phyloP scores from a whole-genome alignment of 2,888 invertebrate species.

The Tinea pellionella region DNA sequence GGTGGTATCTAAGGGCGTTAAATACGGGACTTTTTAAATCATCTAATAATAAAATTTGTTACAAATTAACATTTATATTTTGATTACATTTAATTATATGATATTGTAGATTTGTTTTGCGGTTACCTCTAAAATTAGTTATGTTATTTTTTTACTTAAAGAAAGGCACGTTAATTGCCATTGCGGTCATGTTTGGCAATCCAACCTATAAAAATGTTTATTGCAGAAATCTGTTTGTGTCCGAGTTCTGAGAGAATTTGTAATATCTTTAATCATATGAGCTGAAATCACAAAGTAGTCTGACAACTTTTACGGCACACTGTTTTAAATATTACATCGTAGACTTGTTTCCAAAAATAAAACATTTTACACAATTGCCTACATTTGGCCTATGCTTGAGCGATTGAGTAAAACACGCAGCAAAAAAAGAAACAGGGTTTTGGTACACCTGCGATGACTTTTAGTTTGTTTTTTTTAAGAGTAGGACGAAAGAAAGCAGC shows the following conservation, averaged over 20 bases:
- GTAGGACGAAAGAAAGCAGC: no score
- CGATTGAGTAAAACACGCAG: not conserved
- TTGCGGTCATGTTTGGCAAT: slow-evolving; percentile 8
- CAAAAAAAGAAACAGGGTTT: no score
- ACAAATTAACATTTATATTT: no score
- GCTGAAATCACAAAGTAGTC: not conserved
- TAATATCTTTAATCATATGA: not conserved
- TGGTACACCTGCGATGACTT: not conserved
- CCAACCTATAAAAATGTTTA: slow-evolving; percentile 5
- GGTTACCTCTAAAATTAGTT: not conserved
- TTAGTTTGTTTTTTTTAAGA: no score
- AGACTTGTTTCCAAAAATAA: not conserved
- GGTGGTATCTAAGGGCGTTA: no score
- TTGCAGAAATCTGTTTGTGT: slow-evolving; percentile 6
- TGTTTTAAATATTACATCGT: not conserved
- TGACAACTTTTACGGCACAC: not conserved
- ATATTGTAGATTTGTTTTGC: not conserved
- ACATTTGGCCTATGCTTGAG: not conserved
- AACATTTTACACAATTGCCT: not conserved
- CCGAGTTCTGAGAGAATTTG: not conserved
- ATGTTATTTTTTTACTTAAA: not conserved
- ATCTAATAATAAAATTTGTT: no score
- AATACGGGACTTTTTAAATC: no score
- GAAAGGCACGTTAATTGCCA: slow-evolving; percentile 1
- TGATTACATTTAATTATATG: not conserved